These are phyloP conservation scores for Drosophila pectinifera DNA, from an alignment of 1,140 invertebrate species.

Conservation along the genomic window DNA sequence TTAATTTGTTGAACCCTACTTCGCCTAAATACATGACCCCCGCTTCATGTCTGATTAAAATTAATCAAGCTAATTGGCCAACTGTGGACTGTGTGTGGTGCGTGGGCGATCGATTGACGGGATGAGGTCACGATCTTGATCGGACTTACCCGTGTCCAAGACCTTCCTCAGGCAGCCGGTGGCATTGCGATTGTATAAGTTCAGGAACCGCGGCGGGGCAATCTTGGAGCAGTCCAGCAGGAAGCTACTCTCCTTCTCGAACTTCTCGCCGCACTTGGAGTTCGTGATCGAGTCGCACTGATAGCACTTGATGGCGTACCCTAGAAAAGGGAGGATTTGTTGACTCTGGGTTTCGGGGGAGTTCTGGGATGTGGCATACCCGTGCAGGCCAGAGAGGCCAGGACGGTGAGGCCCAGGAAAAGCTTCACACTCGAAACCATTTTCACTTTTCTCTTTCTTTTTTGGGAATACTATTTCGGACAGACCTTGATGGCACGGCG, in stretches of 20 bases:
- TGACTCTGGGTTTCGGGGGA: not conserved
- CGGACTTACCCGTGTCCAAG: constrained; percentile 69
- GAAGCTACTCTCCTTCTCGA: constrained; percentile 51
- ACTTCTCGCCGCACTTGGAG: constrained; percentile 67
- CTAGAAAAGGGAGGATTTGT: constrained; percentile 20
- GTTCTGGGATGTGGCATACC: constrained; percentile 38
- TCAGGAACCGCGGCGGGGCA: constrained; percentile 61
- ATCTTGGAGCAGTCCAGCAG: constrained; percentile 64
- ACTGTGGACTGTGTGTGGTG: not conserved
- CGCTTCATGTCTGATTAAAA: constrained; percentile 15
- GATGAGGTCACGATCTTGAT: constrained; percentile 19
- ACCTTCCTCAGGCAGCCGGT: constrained; percentile 80
- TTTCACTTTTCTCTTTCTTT: constrained; percentile 31
- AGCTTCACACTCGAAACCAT: constrained; percentile 72
- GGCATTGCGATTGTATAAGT: constrained; percentile 64
- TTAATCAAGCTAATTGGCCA: constrained; percentile 55
- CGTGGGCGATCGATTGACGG: constrained; percentile 13
- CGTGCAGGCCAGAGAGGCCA: constrained; percentile 68
- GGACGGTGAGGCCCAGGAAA: constrained; percentile 61
- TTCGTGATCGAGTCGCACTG: constrained; percentile 64
- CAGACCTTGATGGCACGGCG: constrained; percentile 47
- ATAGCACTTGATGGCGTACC: constrained; percentile 78
- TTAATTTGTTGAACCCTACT: not conserved
- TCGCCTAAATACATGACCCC: not conserved
- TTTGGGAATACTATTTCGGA: constrained; percentile 2